Evolutionary conservation across 2,888 invertebrate species (phyloP), one percentile per base, ranked within the genome.

Genomic region (Hypena proboscidalis): DNA sequence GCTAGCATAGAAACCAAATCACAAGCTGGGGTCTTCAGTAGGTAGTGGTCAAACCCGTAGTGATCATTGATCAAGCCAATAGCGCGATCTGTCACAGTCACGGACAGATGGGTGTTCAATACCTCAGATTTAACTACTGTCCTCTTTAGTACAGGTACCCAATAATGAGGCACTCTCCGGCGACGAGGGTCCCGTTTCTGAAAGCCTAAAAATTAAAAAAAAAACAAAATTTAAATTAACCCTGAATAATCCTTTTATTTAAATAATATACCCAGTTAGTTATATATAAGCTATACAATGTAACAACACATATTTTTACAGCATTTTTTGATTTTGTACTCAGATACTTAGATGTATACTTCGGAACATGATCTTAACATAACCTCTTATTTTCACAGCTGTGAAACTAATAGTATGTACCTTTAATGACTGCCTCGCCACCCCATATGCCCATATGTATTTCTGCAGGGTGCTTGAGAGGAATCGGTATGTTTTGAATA

Each of bases 11-110:
- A 98, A 63, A 94, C 94, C 40, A 99, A 90, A 85, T 99, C 98
- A 80, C 97, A 96, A 6, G 99, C 98, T 49, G 95, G 94, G 6
- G 97, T 98, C 94, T 97, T 95, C 11, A 99, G 92, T 68, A 99
- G 90, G 85, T 99, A 99, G 80, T 96, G 95, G 88, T 99, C 99
- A 70, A 99, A 96, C 4, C 99, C 99, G 87, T 95, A 95, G 73
- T 96, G 93, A 57, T 97, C 94, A 85, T 99, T 96, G 56, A 99
- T 97, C 55, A 97, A 91, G 60, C 93, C 91, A 38, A 98, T 92
- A 0, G 98, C 95, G 61, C 98, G 92, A 41, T 94, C 92, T 4
- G 99, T 99, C 0, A 98, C 95, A 3, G 94, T 92, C 0, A 97
- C 93, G 1, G 94, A 94, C 72, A 98, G 93, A 76, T 97, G 94